These are phyloP conservation scores for Etia nguti DNA, from an alignment of 2,113 vertebrate species.

Conservation along the genomic window DNA sequence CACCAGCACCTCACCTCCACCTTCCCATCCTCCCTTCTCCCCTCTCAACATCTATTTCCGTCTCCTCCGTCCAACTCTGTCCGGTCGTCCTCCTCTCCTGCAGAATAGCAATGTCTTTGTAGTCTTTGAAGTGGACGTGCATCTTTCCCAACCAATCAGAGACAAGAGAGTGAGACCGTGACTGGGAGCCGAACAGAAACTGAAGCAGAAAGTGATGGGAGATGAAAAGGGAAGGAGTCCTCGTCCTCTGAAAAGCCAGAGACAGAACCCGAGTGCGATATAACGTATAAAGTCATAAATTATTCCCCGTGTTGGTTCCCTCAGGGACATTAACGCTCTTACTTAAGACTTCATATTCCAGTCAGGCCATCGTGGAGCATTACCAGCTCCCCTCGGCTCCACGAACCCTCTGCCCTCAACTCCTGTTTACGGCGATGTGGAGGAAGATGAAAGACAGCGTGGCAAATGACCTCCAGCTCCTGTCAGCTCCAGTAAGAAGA, in stretches of 20 bases:
- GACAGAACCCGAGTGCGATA: background rate
- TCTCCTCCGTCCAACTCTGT: background rate
- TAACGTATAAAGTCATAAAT: background rate
- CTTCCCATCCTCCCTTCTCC: background rate
- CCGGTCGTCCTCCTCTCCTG: background rate
- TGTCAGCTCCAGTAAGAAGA: background rate
- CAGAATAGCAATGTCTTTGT: background rate
- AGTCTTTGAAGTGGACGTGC: background rate
- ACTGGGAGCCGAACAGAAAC: background rate
- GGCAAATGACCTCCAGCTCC: background rate
- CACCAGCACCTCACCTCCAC: background rate
- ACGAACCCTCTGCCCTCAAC: background rate
- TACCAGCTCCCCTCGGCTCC: background rate
- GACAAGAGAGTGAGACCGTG: background rate
- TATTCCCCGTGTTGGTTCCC: background rate
- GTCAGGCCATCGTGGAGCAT: background rate
- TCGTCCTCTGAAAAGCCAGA: background rate
- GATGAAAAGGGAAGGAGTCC: background rate
- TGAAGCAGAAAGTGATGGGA: background rate
- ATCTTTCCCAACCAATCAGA: background rate
- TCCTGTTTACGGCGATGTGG: background rate
- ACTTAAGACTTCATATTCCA: slow-evolving; percentile 2
- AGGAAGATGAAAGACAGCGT: background rate
- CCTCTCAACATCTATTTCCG: background rate
- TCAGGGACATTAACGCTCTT: background rate